These are phyloP conservation scores for Herpetotheres cachinnans DNA, from an alignment of 2,113 vertebrate genomes.

Conservation along the genomic window DNA sequence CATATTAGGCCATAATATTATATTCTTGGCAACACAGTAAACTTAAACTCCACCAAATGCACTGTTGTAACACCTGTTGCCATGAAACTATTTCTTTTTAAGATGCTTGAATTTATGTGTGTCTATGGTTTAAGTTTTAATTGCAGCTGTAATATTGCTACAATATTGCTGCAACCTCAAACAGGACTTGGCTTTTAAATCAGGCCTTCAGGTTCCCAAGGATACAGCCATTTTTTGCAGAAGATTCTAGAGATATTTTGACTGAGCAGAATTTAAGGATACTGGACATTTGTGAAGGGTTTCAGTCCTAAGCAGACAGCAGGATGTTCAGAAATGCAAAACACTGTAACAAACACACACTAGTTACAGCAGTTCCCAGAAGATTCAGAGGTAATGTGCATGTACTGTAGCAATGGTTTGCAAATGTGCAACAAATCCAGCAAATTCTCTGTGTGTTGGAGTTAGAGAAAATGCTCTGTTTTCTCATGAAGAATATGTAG, in stretches of 20 bases:
- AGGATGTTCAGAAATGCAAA: background rate
- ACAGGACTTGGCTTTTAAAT: background rate
- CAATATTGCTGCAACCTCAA: background rate
- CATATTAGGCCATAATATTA: background rate
- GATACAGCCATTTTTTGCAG: background rate
- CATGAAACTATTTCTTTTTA: background rate
- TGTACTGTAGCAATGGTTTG: background rate
- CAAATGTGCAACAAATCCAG: background rate
- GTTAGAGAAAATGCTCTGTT: background rate
- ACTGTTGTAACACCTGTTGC: background rate
- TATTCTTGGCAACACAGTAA: background rate
- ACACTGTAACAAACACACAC: background rate
- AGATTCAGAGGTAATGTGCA: background rate
- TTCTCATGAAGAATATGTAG: background rate
- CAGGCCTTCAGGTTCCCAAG: background rate
- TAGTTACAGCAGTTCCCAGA: background rate
- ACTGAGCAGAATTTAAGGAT: background rate
- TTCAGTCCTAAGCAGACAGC: background rate
- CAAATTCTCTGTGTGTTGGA: background rate
- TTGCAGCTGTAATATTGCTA: background rate
- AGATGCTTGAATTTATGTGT: background rate
- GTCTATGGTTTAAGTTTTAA: background rate
- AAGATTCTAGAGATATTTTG: background rate
- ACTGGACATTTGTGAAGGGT: background rate
- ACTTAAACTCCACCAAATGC: background rate